Evolutionary conservation across 2,797 vertebrate species (phyloP).

Genomic region (Mastacembelus armatus): DNA sequence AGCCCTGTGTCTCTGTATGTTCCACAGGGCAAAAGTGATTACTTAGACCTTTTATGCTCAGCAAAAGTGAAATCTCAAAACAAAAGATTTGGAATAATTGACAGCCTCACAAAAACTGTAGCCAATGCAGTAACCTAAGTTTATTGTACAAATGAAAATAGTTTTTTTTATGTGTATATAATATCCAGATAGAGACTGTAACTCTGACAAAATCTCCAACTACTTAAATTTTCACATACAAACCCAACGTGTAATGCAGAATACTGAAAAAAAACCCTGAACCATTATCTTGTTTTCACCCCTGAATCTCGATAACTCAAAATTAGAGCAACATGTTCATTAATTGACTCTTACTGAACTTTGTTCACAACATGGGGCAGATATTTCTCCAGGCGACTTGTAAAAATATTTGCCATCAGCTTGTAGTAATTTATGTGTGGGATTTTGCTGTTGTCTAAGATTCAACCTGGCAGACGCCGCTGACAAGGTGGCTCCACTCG

Average conservation of each 20-base stretch:
- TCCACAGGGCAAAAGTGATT: no score
- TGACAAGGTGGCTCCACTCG: constrained; percentile 23
- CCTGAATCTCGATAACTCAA: constrained; percentile 5
- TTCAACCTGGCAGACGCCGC: constrained; percentile 23
- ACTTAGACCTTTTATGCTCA: no score
- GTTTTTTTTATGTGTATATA: no score
- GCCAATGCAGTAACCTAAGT: no score
- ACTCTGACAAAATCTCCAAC: background rate
- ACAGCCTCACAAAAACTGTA: no score
- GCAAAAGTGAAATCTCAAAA: background rate
- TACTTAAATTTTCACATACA: background rate
- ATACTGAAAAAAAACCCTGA: background rate
- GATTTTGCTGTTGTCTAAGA: constrained; percentile 56
- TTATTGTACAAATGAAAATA: no score
- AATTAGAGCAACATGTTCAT: constrained; percentile 1
- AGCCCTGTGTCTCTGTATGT: no score
- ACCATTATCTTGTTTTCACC: background rate
- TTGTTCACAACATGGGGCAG: constrained; percentile 21
- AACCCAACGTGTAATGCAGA: background rate
- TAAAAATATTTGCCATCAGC: constrained; percentile 21
- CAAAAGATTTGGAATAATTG: background rate
- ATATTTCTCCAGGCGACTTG: constrained; percentile 32
- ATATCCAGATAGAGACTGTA: background rate
- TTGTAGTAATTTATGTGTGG: constrained; percentile 29
- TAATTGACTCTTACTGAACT: constrained; percentile 18